Evolutionary conservation across 1,140 invertebrate species (phyloP).

Genomic region (Pogonus chalceus): DNA sequence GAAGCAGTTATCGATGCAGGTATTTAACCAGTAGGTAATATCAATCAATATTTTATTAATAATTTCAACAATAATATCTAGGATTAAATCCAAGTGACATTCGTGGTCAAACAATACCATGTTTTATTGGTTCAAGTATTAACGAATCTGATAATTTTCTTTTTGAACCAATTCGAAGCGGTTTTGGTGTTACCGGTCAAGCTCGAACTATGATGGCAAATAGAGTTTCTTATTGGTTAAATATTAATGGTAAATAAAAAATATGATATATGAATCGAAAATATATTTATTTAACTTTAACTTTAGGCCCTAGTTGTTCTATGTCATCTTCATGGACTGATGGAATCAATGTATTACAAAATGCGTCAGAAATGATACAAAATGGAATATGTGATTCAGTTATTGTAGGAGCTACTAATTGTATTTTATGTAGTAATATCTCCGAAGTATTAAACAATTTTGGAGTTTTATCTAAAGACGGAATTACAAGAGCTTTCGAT

Average conservation of each 20-base stretch:
- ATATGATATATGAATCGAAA: background rate
- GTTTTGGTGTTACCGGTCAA: conserved; percentile 56
- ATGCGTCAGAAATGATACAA: conserved; percentile 50
- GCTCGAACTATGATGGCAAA: conserved; percentile 57
- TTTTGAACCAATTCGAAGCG: conserved; percentile 34
- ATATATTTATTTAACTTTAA: background rate
- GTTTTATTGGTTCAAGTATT: conserved; percentile 52
- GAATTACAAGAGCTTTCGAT: conserved; percentile 59
- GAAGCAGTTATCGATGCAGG: conserved; percentile 39
- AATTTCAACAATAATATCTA: conserved; percentile 25
- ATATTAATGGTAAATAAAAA: conserved; percentile 42
- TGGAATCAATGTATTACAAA: conserved; percentile 53
- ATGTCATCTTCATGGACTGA: conserved; percentile 64
- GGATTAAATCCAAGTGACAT: conserved; percentile 51
- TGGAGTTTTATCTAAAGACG: conserved; percentile 53
- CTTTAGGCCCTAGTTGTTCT: conserved; percentile 54
- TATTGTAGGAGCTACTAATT: conserved; percentile 52
- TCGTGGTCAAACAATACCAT: conserved; percentile 52
- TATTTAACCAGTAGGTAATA: conserved; percentile 12
- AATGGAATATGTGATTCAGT: conserved; percentile 55
- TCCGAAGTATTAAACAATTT: conserved; percentile 49
- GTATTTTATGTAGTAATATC: conserved; percentile 53
- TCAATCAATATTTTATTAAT: conserved; percentile 17
- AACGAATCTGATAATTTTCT: conserved; percentile 44
- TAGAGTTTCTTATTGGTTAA: conserved; percentile 52